Conservation (phyloP, 2,888 invertebrate genomes). For the Drosophila merina region DNA sequence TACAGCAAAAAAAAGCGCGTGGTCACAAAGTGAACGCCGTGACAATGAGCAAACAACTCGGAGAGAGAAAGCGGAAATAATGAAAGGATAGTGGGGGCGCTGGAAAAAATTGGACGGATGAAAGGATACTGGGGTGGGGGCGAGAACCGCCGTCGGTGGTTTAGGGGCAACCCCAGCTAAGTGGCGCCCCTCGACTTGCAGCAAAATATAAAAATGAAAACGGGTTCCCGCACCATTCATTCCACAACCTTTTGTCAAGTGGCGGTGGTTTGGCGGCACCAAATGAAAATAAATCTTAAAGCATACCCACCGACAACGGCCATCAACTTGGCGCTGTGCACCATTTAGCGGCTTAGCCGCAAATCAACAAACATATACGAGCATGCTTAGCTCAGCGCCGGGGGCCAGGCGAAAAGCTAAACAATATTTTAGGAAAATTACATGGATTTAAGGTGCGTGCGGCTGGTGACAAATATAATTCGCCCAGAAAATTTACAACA, state of each 20-base stretch:
- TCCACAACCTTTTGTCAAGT: conserved; percentile 30
- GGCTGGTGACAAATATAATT: conserved; percentile 58
- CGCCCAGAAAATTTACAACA: conserved; percentile 53
- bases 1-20: conserved; percentile 14
- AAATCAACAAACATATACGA: conserved; percentile 63
- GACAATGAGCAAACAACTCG: conserved; percentile 49
- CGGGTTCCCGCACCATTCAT: conserved; percentile 19
- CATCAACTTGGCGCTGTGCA: conserved; percentile 27
- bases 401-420: conserved; percentile 53
- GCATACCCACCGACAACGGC: conserved; percentile 12
- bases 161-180: conserved; percentile 17
- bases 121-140: conserved; percentile 1
- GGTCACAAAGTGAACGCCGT: conserved; percentile 46
- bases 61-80: conserved; percentile 20
- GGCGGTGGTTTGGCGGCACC: conserved; percentile 7
- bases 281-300: conserved; percentile 58
- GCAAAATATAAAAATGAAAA: conserved; percentile 10
- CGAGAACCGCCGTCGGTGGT: conserved; percentile 4
- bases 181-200: conserved; percentile 30
- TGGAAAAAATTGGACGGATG: neutral
- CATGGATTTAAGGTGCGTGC: conserved; percentile 67
- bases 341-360: conserved; percentile 65
- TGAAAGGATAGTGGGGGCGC: conserved; percentile 19
- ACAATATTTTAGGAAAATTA: conserved; percentile 75
- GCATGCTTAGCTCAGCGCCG: conserved; percentile 20